Evolutionary conservation across 2,797 vertebrate species (phyloP).

Genomic region (Cryptoblepharus egeriae): DNA sequence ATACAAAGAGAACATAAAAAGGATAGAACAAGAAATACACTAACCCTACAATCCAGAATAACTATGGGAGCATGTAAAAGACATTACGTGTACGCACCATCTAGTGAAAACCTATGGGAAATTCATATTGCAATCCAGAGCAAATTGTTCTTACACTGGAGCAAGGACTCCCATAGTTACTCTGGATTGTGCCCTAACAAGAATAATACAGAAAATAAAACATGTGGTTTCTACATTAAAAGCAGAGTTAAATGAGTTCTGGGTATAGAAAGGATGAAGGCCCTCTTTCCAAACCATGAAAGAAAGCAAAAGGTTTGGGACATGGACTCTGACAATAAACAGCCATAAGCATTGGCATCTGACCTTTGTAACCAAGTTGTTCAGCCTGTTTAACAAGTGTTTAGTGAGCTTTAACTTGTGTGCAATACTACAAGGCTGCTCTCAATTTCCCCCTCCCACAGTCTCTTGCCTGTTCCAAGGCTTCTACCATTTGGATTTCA

Average conservation of each 20-base stretch:
- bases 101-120: too few relatives aligned
- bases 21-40: not conserved
- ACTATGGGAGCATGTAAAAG: too few relatives aligned
- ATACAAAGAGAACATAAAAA: not conserved
- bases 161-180: too few relatives aligned
- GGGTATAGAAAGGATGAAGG: not conserved
- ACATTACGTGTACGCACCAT: too few relatives aligned
- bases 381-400: not conserved
- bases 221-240: not conserved
- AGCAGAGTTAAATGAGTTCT: not conserved
- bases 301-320: not conserved
- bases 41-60: too few relatives aligned
- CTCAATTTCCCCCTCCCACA: accelerated
- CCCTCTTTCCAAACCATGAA: not conserved
- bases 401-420: not conserved
- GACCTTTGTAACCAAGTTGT: not conserved
- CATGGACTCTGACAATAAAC: not conserved
- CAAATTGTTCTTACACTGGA: too few relatives aligned
- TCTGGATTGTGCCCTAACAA: too few relatives aligned
- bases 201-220: not conserved
- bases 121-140: too few relatives aligned
- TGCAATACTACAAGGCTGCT: not conserved
- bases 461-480: not conserved
- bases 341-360: not conserved
- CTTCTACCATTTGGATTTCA: not conserved